Base-by-base conservation (phyloP, 2,888 invertebrate species). In the Empis stercorea region DNA sequence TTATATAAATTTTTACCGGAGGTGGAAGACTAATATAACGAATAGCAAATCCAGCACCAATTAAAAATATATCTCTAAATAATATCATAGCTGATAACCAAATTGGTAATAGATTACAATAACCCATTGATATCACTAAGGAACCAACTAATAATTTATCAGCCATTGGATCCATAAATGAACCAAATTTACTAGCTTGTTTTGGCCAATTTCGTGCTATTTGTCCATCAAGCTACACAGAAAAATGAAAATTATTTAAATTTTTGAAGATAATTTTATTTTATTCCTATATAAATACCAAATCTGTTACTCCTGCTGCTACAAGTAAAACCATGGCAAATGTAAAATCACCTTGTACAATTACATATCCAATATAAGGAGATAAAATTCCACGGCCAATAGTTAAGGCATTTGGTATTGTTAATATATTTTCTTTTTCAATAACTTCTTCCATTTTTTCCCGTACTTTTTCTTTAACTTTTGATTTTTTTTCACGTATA, bases 151-250 rank as follows among this genome's bases (percentile, higher is more conserved):
- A 74, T 34, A 96, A 74, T 73, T 99, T 99, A 66, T 99, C 97
- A 3, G 97, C 97, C 73, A 95, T 79, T 0, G 97, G 97, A 70
- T 99, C 97, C 14, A 99, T 68, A 61, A 95, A 93, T 49, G 93
- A 93, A 0, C 97, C 97, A 62, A 93, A 78, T 63, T 88, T 87
- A 27, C 95, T 89, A 20, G 88, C 84, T 66, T 99, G 97, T 30
- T 84, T 84, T 52, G 82, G 79, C 80, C 87, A 94, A 45, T 83
- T 87, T 48, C 97, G 77, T 1, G 97, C 97, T 62, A 99, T 95
- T 80, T 87, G 93, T 9, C 97, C 97, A 74, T 99, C 97, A 45
- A 91, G 65, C 88, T 91, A 14, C 27, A 34, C 11, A 15, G 27
- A 23, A 42, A 37, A n/a, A n/a, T 43, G 47, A 10, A 46, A 51